These are phyloP conservation scores for Therioaphis trifolii DNA, from an alignment of 2,888 invertebrate genomes.

Conservation along the genomic window DNA sequence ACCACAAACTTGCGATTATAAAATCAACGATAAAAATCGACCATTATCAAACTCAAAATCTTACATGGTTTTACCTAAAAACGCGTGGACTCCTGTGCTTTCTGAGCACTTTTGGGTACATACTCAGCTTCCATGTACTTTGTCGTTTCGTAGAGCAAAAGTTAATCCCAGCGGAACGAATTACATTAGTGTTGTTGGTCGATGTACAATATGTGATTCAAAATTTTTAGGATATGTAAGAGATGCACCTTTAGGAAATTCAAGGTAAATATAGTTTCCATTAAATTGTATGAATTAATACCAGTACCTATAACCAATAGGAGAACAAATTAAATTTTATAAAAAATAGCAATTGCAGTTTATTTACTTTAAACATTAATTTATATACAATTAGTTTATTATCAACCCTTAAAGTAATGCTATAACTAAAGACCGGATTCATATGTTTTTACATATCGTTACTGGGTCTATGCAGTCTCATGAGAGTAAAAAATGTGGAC, in stretches of 20 bases:
- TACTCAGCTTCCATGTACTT: not conserved
- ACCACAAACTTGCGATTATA: not conserved
- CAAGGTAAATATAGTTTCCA: no score
- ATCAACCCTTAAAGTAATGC: no score
- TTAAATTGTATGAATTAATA: no score
- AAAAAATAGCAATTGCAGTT: no score
- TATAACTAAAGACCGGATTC: no score
- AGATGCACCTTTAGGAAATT: not conserved
- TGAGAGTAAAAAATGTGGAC: no score
- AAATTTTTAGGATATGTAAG: not conserved
- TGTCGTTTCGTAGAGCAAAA: slow-evolving; percentile 1
- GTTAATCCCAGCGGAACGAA: not conserved
- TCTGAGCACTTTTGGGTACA: slow-evolving; percentile 6
- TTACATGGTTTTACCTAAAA: not conserved
- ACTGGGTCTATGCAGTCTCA: no score
- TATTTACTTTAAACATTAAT: no score
- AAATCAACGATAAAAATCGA: not conserved
- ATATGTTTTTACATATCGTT: no score
- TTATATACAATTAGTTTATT: no score
- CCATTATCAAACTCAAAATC: not conserved
- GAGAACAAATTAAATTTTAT: no score
- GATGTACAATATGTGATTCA: not conserved
- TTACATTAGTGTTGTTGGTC: slow-evolving; percentile 1
- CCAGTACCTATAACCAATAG: no score
- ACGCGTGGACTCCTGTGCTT: not conserved